Percentiles rank a stretch among this genome's conserved stretches.
Conservation (phyloP, 2,888 invertebrate species). For the Ormyrus nitidulus region DNA sequence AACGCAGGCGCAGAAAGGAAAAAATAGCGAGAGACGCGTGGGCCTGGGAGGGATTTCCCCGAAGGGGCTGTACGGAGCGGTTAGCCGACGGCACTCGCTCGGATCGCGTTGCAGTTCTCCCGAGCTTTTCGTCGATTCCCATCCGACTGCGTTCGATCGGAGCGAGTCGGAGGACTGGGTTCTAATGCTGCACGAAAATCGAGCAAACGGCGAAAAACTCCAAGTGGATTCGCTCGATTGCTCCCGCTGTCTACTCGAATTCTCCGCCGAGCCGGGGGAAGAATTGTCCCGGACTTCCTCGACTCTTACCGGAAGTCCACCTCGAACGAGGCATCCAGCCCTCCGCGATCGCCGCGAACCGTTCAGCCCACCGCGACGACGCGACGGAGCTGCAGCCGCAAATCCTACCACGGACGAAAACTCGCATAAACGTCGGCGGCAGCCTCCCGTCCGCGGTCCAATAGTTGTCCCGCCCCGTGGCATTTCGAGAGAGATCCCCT, state of each 20-base stretch:
- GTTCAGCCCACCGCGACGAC: too few relatives aligned
- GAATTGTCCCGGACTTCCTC: constrained; percentile 7
- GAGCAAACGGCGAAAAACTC: neutral
- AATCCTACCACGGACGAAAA: neutral
- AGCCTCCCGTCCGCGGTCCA: neutral
- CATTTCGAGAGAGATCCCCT: constrained; percentile 32
- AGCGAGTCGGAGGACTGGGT: too few relatives aligned
- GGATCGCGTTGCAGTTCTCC: too few relatives aligned
- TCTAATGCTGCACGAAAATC: neutral
- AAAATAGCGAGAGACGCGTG: neutral
- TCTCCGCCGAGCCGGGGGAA: neutral
- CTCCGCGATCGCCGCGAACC: too few relatives aligned
- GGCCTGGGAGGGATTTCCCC: constrained; percentile 23
- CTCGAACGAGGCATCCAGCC: too few relatives aligned
- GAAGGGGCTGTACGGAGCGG: neutral
- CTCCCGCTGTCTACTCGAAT: neutral
- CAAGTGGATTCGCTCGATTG: too few relatives aligned
- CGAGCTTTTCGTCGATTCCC: too few relatives aligned
- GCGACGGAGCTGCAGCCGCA: neutral
- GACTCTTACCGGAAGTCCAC: neutral
- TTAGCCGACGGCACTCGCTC: constrained; percentile 5
- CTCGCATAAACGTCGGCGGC: too few relatives aligned
- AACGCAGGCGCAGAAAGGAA: constrained; percentile 5
- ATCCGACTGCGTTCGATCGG: too few relatives aligned
- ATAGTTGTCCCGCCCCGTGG: constrained; percentile 35